phyloP scores from a whole-genome alignment of 2,888 invertebrate species.

The Hirudinaria manillensis region DNA sequence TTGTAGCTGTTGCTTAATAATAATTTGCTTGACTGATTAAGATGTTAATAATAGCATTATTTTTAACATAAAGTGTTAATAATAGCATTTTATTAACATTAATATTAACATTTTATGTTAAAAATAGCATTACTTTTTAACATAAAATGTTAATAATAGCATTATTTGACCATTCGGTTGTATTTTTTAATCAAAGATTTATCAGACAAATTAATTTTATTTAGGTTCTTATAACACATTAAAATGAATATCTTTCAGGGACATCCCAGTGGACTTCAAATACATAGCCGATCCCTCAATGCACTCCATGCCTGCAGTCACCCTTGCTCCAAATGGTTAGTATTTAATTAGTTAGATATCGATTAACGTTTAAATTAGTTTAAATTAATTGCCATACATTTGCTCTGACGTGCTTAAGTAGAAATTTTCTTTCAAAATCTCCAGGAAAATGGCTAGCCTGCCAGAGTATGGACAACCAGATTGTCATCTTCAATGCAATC shows the following conservation, averaged over 20 bases:
- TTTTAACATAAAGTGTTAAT: neutral
- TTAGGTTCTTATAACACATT: too few relatives aligned
- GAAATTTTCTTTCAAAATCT: conserved; percentile 41
- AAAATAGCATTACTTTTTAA: too few relatives aligned
- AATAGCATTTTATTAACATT: neutral
- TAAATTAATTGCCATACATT: neutral
- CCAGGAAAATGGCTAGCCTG: conserved; percentile 93
- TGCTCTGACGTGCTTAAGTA: neutral
- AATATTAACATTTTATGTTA: neutral
- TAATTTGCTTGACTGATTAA: neutral
- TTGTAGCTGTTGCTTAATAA: conserved; percentile 50
- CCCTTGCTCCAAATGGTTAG: conserved; percentile 77
- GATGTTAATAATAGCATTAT: neutral
- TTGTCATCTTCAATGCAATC: conserved; percentile 91
- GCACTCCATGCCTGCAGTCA: conserved; percentile 97
- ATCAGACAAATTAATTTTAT: too few relatives aligned
- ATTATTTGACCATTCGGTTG: too few relatives aligned
- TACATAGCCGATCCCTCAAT: conserved; percentile 98
- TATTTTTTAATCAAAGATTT: too few relatives aligned
- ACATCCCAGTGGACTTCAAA: conserved; percentile 86
- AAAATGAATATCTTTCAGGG: conserved; percentile 37
- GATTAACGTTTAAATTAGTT: neutral
- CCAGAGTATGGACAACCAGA: conserved; percentile 98
- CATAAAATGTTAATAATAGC: too few relatives aligned
- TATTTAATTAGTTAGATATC: conserved; percentile 37